These are phyloP conservation scores for Odontocerum albicorne DNA, from an alignment of 2,888 invertebrate genomes.

Conservation along the genomic window DNA sequence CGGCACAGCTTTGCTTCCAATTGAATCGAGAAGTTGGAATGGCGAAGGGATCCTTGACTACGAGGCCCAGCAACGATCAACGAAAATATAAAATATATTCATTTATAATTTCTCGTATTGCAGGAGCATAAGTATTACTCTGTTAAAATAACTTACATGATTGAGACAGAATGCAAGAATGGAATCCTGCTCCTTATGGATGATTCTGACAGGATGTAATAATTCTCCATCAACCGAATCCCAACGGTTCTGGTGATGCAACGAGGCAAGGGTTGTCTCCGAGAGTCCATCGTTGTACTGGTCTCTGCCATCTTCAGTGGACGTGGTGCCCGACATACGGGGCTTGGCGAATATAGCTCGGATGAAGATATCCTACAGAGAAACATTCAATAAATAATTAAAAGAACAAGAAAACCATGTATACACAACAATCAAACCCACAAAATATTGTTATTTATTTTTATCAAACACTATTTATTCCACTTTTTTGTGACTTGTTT, in stretches of 20 bases:
- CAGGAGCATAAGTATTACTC: no score
- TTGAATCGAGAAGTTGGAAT: no score
- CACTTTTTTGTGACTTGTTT: no score
- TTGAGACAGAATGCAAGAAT: conserved; percentile 97
- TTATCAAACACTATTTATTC: no score
- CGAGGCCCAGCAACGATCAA: no score
- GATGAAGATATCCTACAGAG: conserved; percentile 79
- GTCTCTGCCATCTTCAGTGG: conserved; percentile 34
- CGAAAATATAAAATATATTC: no score
- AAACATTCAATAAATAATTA: not conserved
- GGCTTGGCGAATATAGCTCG: conserved; percentile 90
- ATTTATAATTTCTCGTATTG: no score
- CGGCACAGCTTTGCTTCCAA: no score
- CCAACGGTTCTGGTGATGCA: conserved; percentile 15
- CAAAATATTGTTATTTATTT: no score
- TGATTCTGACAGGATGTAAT: conserved; percentile 88
- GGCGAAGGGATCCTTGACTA: no score
- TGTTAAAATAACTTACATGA: conserved; percentile 76
- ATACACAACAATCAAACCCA: not conserved
- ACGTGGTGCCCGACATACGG: conserved; percentile 54
- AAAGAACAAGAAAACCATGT: not conserved
- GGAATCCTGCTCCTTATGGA: conserved; percentile 98
- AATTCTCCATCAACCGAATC: conserved; percentile 46
- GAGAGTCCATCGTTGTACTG: conserved; percentile 39
- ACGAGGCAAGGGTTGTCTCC: conserved; percentile 26